Evolutionary conservation across 2,888 invertebrate genomes (phyloP).

Genomic region (Megalurothrips usitatus): DNA sequence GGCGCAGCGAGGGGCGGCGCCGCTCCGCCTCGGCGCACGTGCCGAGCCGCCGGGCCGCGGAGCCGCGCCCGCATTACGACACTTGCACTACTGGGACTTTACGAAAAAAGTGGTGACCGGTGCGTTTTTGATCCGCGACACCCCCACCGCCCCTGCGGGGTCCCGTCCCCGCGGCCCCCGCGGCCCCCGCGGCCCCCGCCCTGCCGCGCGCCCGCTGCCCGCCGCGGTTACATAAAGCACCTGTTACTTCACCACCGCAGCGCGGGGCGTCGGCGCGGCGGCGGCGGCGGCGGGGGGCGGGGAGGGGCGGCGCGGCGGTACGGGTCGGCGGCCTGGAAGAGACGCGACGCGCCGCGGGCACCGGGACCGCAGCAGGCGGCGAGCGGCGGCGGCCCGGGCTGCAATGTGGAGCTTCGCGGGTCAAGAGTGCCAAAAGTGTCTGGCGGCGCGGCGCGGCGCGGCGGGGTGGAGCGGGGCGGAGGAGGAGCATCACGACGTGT

Average conservation of each 20-base stretch:
- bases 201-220: neutral
- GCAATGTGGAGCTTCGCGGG: neutral
- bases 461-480: neutral
- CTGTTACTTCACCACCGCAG: constrained; percentile 14
- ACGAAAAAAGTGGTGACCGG: neutral
- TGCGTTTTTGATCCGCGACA: constrained; percentile 7
- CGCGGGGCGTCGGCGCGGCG: neutral
- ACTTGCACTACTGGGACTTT: neutral
- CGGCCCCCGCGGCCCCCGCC: neutral
- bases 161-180: neutral
- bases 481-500: neutral
- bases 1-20: neutral
- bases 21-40: neutral
- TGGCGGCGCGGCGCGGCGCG: neutral
- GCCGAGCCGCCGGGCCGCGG: neutral
- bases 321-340: neutral
- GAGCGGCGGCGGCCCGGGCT: neutral
- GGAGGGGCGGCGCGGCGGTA: neutral
- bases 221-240: constrained; percentile 19
- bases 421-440: constrained; percentile 5
- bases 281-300: neutral
- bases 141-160: neutral
- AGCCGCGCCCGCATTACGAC: neutral
- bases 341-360: too few relatives aligned
- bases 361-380: neutral